Base-by-base conservation (phyloP, 2,888 invertebrate species). In the Caenorhabditis panamensis region DNA sequence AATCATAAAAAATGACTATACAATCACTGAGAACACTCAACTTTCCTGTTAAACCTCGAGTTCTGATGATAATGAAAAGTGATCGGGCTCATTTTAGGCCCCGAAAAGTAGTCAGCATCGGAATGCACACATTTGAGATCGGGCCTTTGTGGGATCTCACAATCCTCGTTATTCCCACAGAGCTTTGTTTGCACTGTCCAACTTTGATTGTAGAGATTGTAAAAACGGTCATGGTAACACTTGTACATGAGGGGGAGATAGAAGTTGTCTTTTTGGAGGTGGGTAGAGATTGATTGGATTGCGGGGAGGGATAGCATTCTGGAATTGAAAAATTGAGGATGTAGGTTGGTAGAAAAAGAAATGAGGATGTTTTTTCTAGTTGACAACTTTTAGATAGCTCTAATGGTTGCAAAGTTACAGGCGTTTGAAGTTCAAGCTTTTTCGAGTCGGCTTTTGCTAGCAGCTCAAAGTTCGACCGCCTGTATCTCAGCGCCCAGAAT, bases 101-200 rank as follows among this genome's bases (percentile, higher is more conserved):
- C 76, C 5, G 68, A 68, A 20, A 28, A 20, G 26, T 76, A 76
- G 4, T 62, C 54, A 13, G 76, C 68, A 49, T 76, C 68, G 11
- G 76, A 76, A 24, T 76, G 76, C 5, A 76, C 20, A 31, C 76
- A 76, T 5, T 61, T 53, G 18, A 68, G 20, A 37, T 67, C 54
- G 2, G 62, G 49, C 0, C 68, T 53, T 58, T 63, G 72, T 1
- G 63, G 63, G 1, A 63, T 36, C 59, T 62, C 31, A 24, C 69
- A 71, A 9, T 41, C 69, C n/a, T 69, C 69, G 8, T 51, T 61
- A 41, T 69, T 69, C n/a, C 61, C 61, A 44, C 69, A 69, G 0
- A 51, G 49, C 24, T 53, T 61, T 16, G 37, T 24, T 36, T 31
- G 20, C 1, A 53, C 49, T 8, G 28, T 41, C 18, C n/a, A n/a